A percentile compares a stretch with the other conserved stretches of the same genome.
These are phyloP conservation scores for Zapornia atra DNA, from an alignment of 2,113 vertebrate genomes.

Conservation along the genomic window DNA sequence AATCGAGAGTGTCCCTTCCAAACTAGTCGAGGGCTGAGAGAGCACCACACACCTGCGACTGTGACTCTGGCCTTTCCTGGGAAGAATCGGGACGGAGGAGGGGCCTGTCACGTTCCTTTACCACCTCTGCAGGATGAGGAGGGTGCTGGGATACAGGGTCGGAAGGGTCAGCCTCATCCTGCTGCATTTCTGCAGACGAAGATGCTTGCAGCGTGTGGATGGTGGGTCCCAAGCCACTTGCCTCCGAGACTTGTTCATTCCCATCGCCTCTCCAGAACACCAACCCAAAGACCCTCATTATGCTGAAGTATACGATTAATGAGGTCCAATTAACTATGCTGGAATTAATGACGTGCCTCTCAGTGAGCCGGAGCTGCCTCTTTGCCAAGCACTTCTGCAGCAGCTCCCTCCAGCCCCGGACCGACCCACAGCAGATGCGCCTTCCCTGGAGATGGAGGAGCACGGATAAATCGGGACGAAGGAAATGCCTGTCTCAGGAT, in stretches of 20 bases:
- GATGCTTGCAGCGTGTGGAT: accelerated
- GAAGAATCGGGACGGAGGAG: not conserved
- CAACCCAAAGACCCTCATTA: not conserved
- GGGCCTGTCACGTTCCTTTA: not conserved
- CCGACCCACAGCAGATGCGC: not conserved
- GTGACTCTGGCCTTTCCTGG: not conserved
- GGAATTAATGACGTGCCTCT: constrained; percentile 14
- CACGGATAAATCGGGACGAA: not conserved
- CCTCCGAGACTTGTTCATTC: not conserved
- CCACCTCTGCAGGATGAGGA: not conserved
- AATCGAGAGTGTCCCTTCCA: not conserved
- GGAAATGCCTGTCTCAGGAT: not conserved
- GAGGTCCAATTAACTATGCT: constrained; percentile 17
- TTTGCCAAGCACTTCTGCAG: not conserved
- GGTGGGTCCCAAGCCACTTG: not conserved
- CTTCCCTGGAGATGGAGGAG: not conserved
- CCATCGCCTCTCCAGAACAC: not conserved
- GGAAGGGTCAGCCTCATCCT: not conserved
- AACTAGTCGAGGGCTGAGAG: not conserved
- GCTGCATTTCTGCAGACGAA: accelerated
- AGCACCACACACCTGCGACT: too few relatives aligned
- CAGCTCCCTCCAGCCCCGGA: not conserved
- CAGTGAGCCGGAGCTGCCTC: not conserved
- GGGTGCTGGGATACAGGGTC: not conserved
- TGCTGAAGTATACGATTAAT: constrained; percentile 39